Base-by-base conservation (phyloP, 2,113 vertebrate species). In the Oncorhynchus gorbuscha region DNA sequence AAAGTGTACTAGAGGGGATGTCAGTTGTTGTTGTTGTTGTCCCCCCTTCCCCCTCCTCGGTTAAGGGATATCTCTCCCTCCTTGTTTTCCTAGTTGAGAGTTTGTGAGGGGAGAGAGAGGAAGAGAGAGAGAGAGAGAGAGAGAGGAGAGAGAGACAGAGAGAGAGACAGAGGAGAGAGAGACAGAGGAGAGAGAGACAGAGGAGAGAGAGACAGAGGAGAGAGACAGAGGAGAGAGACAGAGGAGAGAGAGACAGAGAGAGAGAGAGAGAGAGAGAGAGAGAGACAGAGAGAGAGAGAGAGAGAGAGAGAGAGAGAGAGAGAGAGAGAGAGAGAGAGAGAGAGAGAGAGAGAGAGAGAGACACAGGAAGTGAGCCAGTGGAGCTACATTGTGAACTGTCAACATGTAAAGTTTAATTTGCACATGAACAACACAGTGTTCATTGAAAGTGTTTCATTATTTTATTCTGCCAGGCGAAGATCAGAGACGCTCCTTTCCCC, bases 321-420 rank as follows among this genome's bases (percentile, higher is more conserved):
- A 48, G 14, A 70, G 58, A 28, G 28, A 3, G 3, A 28, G 0
- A 28, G 28, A 28, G 28, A 28, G 28, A 28, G 28, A 28, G 28
- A 28, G 0, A 28, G 28, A 28, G 3, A 28, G 3, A 3, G 1
- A 28, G 28, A 28, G 28, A 82, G 79, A 89, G 80, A 79, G 82
- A 80, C 30, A 48, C 35, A 70, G 58, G 69, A 85, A 87, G 84
- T 65, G 79, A 83, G 68, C 79, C 84, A 72, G 83, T 72, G 51
- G 68, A 85, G 85, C 49, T 16, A 67, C 79, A 79, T 75, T 77
- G 80, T 78, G 71, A 90, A 90, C 86, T 91, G 91, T 91, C 91
- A 92, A 79, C 81, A 82, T 85, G 89, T 83, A 90, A 89, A 80
- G 90, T 81, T 55, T 91, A 86, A 93, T 95, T 93, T 89, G 88